A percentile compares a stretch with the other conserved stretches of the same genome.
phyloP scores from a whole-genome alignment of 2,113 vertebrate genomes.

The Turdus rufiventris region DNA sequence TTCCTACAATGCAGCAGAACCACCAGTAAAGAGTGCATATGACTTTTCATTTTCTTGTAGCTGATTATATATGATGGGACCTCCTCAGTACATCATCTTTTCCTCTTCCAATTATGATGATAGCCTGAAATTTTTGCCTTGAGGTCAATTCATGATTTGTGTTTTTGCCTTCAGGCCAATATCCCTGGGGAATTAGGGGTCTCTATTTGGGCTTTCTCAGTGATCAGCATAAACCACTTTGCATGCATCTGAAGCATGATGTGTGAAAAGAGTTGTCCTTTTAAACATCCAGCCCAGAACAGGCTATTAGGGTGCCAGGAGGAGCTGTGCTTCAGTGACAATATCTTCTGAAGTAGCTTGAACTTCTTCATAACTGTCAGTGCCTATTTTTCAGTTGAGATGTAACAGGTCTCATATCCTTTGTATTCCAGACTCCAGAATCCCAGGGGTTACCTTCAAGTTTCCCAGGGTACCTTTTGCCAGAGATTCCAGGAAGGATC shows the following conservation, averaged over 20 bases:
- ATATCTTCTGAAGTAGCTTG: not conserved
- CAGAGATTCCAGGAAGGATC: not conserved
- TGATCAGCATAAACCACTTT: not conserved
- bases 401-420: not conserved
- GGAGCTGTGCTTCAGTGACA: not conserved
- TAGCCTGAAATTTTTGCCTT: not conserved
- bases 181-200: not conserved
- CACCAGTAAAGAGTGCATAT: not conserved
- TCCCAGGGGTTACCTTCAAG: not conserved
- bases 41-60: not conserved
- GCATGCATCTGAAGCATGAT: not conserved
- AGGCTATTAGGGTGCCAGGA: not conserved
- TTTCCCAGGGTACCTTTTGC: not conserved
- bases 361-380: not conserved
- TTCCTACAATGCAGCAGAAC: not conserved
- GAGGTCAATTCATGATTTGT: accelerated
- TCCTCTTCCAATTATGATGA: not conserved
- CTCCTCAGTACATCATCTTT: not conserved
- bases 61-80: not conserved
- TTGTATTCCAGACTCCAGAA: not conserved
- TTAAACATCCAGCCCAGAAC: not conserved
- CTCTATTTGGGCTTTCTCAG: not conserved
- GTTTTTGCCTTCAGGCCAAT: not conserved
- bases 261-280: not conserved
- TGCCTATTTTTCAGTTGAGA: not conserved